Evolutionary conservation across 2,113 vertebrate genomes (phyloP), one percentile per base, ranked within the genome.

Genomic region (Eudyptes chrysolophus): DNA sequence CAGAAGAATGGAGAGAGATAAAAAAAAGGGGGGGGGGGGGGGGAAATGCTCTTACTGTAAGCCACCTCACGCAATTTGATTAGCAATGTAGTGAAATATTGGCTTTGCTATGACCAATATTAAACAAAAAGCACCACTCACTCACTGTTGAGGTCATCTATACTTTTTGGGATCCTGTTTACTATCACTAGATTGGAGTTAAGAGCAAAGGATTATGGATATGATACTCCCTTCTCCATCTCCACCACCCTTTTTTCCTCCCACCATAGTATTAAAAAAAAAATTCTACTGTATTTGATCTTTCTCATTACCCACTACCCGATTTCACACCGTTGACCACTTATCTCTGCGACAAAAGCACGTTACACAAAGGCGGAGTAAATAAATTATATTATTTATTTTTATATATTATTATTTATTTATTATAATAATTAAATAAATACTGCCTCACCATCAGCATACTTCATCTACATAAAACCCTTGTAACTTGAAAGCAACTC

Each of bases 241-340:
- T 64, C 42, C 9, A 52, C 14, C 16, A 68, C 10, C 3, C 20
- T 58, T 70, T 36, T 64, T 40, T 16, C 8, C 18, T 71, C 22
- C 7, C 49, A 68, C 11, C 25, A 11, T 0, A 65, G 15, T 13
- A 70, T 27, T 13, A 36, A 49, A 48, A 65, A 65, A 46, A 34
- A 32, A 17, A 6, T 6, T 36, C 25, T 51, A 6, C 27, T 21
- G 4, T 27, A 27, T 54, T 60, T 48, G 57, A 61, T 71, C 3
- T 52, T 74, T 54, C n/a, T 90, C 55, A 68, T 52, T 49, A 70
- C 20, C 30, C 57, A 20, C 0, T 2, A 79, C 14, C 13, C 3
- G 1, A 24, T n/a, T 71, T 65, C 76, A 65, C 40, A 57, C 5
- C 9, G 4, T 7, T 0, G 0, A 81, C 6, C 29, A 62, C 22